Evolutionary conservation across 2,888 invertebrate genomes (phyloP).

Genomic region (Sthenelais limicola): DNA sequence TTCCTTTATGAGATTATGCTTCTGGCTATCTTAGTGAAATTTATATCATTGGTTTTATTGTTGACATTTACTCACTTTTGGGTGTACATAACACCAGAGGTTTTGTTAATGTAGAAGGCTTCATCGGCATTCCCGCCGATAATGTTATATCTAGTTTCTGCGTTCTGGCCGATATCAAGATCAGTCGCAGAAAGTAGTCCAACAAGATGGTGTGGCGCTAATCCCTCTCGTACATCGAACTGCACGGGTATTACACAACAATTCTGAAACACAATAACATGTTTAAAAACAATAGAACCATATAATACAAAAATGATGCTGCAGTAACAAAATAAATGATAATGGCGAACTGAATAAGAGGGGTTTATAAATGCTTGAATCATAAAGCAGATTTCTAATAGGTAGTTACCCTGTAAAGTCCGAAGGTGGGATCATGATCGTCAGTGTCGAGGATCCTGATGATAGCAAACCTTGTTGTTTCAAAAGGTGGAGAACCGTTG

Average conservation of each 20-base stretch:
- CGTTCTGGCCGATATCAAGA: slow-evolving; percentile 41
- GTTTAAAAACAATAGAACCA: too few relatives aligned
- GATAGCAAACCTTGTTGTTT: slow-evolving; percentile 25
- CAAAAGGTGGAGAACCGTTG: slow-evolving; percentile 33
- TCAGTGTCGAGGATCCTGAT: slow-evolving; percentile 41
- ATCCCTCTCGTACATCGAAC: slow-evolving; percentile 30
- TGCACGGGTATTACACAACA: slow-evolving; percentile 42
- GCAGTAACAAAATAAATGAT: too few relatives aligned
- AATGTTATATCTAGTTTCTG: slow-evolving; percentile 44
- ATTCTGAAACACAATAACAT: too few relatives aligned
- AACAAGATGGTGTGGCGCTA: background rate
- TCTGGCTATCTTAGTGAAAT: too few relatives aligned
- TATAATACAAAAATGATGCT: too few relatives aligned
- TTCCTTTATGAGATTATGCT: too few relatives aligned
- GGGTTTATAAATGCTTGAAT: too few relatives aligned
- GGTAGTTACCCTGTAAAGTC: slow-evolving; percentile 37
- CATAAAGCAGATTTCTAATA: too few relatives aligned
- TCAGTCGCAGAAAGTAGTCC: slow-evolving; percentile 42
- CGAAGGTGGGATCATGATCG: slow-evolving; percentile 45
- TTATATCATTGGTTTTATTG: too few relatives aligned
- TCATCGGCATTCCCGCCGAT: slow-evolving; percentile 14
- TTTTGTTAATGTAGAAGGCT: slow-evolving; percentile 33
- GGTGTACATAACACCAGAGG: slow-evolving; percentile 35
- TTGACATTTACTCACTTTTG: too few relatives aligned
- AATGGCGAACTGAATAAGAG: too few relatives aligned